Percentiles rank a stretch among this genome's conserved stretches.
Evolutionary conservation across 2,797 vertebrate species (phyloP).

Genomic region (Platyrinchus mystaceus): DNA sequence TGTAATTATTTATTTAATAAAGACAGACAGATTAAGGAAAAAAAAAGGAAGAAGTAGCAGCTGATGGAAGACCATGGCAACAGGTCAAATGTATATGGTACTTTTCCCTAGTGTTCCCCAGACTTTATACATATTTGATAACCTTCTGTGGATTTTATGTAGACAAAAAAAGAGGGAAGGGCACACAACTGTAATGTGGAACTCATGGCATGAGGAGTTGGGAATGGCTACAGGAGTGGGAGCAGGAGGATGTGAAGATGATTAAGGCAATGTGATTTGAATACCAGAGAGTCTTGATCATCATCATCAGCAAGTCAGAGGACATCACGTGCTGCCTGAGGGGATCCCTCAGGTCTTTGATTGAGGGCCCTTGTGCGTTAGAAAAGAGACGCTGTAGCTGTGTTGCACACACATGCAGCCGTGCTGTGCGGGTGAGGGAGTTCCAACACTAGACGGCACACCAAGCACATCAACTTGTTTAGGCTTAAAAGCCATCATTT

Average conservation of each 20-base stretch:
- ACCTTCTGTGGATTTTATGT: background rate
- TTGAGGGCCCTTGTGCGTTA: background rate
- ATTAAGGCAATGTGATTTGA: background rate
- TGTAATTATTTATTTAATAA: background rate
- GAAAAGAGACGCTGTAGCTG: background rate
- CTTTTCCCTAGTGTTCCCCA: background rate
- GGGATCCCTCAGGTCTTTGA: background rate
- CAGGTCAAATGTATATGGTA: background rate
- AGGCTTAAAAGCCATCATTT: background rate
- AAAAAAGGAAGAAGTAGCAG: background rate
- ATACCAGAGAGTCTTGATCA: background rate
- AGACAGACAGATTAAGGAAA: background rate
- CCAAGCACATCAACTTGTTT: background rate
- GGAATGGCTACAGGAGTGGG: background rate
- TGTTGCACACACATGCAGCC: rapidly evolving
- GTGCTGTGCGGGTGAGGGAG: rapidly evolving
- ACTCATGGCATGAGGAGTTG: background rate
- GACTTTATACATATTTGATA: background rate
- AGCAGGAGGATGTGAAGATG: background rate
- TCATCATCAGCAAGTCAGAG: background rate
- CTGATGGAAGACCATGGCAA: background rate
- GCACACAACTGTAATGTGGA: background rate
- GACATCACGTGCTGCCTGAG: background rate
- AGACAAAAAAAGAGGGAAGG: background rate
- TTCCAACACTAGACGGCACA: background rate